These are phyloP conservation scores for Colinus virginianus DNA, from an alignment of 2,113 vertebrate genomes.

Conservation along the genomic window DNA sequence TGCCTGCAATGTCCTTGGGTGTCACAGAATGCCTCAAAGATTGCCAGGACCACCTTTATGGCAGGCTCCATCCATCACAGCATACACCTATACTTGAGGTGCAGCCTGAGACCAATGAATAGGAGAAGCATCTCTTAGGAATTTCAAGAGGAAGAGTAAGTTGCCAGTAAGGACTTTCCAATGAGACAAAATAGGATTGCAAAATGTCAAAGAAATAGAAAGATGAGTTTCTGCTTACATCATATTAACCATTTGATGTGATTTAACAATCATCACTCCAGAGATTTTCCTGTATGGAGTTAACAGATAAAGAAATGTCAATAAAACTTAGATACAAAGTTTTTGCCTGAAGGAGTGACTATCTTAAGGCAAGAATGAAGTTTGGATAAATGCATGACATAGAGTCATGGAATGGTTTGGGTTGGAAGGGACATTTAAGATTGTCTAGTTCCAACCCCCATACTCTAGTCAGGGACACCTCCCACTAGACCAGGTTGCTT, in stretches of 20 bases:
- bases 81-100: background rate
- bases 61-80: background rate
- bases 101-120: background rate
- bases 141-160: background rate
- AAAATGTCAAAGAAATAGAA: background rate
- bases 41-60: background rate
- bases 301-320: background rate
- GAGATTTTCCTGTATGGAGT: background rate
- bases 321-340: background rate
- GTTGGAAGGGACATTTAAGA: too few species aligned
- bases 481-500: too few species aligned
- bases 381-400: background rate
- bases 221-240: background rate
- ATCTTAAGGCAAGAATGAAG: background rate
- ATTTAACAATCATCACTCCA: background rate
- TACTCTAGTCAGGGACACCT: too few species aligned
- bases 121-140: background rate
- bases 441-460: too few species aligned
- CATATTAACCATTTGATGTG: background rate
- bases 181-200: background rate
- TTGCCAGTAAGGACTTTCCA: background rate
- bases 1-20: background rate
- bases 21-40: background rate
- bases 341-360: background rate
- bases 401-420: too few species aligned